Base-by-base conservation (phyloP, 1,140 invertebrate species). In the Panonychus citri region DNA sequence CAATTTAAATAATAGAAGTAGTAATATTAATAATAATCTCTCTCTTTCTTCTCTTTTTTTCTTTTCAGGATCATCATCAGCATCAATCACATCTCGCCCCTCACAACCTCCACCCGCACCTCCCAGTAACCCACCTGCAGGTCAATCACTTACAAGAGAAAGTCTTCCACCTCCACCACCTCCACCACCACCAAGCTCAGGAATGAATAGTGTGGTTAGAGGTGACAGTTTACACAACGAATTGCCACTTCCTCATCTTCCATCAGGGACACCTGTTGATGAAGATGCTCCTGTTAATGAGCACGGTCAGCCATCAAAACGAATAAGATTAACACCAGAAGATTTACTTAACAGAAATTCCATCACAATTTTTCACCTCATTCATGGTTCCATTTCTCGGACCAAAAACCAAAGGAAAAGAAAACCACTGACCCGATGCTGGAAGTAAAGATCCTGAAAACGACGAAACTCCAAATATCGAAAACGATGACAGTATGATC, bases 21-120 rank as follows among this genome's bases (percentile, higher is more conserved):
- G 12, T 12, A 34, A 7, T 34, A 34, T 34, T 34, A 34, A 7
- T 34, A 34, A 34, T 34, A 7, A 7, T 5, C 30, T 34, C 12
- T 34, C 12, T 34, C 12, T 12, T 34, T 34, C 12, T 34, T 34
- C 30, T 34, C n/a, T n/a, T n/a, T n/a, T n/a, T n/a, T n/a, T n/a
- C n/a, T n/a, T 34, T 34, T 12, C 12, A 34, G 30, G 30, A 34
- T 34, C 30, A 34, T 5, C 43, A 46, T 46, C 77, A n/a, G n/a
- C n/a, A 64, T 74, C 77, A 56, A 53, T 57, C 25, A 60, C 66
- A 25, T 63, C 61, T 54, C 73, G 83, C 57, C 85, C 85, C n/a
- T 78, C 81, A 53, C 79, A 83, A 65, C 84, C 85, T 55, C 85
- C 84, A 54, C 85, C 85, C 53, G 83, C 84, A 55, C 85, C 85